phyloP scores from a whole-genome alignment of 2,113 vertebrate genomes.

The Tauraco erythrolophus region DNA sequence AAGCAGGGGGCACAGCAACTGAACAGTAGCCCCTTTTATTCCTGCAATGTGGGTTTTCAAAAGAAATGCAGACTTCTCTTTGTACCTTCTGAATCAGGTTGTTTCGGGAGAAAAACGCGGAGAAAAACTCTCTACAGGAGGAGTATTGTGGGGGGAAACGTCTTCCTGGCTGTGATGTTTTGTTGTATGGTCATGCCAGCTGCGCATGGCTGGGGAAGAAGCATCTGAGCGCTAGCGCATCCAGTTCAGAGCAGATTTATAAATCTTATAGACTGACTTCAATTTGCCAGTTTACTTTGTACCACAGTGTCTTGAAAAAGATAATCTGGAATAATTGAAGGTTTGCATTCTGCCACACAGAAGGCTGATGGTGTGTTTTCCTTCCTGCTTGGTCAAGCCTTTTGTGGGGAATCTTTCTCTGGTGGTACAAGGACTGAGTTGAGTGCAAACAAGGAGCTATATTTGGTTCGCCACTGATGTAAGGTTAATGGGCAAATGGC shows the following conservation, averaged over 20 bases:
- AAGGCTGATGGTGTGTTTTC: neutral
- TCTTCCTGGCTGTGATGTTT: neutral
- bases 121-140: neutral
- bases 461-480: neutral
- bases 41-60: neutral
- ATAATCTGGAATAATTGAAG: neutral
- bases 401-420: neutral
- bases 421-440: neutral
- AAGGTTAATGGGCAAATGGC: neutral
- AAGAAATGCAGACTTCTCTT: neutral
- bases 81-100: neutral
- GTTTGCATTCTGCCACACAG: neutral
- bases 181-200: accelerated
- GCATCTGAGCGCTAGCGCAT: neutral
- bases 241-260: neutral
- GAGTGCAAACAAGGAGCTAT: neutral
- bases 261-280: neutral
- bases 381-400: neutral
- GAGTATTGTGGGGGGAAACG: accelerated
- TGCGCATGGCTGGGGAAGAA: neutral
- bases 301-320: neutral
- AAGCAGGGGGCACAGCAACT: neutral
- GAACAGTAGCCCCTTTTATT: neutral
- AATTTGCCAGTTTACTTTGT: neutral
- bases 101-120: neutral